These are phyloP conservation scores for Eilema sororculum DNA, from an alignment of 2,888 invertebrate genomes.

Conservation along the genomic window DNA sequence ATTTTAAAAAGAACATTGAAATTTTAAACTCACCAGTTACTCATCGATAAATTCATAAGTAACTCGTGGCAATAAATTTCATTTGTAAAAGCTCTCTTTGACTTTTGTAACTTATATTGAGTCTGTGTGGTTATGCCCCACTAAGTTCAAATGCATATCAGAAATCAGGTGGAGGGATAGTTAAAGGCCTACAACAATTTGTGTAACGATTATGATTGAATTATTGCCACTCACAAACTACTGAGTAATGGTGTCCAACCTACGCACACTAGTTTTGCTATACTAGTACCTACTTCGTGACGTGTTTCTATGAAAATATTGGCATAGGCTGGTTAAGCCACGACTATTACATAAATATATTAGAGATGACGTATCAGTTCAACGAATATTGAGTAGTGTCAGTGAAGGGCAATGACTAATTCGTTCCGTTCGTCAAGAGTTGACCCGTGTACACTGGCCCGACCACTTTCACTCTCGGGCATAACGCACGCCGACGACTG, in stretches of 20 bases:
- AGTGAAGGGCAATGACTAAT: constrained; percentile 51
- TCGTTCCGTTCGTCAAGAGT: constrained; percentile 45
- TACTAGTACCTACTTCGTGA: neutral
- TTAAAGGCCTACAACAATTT: neutral
- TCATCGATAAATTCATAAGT: too few relatives aligned
- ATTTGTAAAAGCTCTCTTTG: too few relatives aligned
- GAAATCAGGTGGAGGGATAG: neutral
- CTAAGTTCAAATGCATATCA: neutral
- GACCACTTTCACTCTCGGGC: constrained; percentile 51
- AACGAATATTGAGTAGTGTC: constrained; percentile 23
- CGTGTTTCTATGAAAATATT: neutral
- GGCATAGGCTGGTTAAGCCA: neutral
- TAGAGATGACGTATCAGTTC: constrained; percentile 30
- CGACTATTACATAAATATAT: constrained; percentile 32
- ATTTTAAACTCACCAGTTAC: neutral
- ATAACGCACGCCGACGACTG: constrained; percentile 45
- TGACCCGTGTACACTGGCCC: constrained; percentile 34
- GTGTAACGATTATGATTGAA: neutral
- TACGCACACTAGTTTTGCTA: neutral
- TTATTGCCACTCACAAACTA: neutral
- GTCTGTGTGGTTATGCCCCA: neutral
- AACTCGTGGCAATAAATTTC: too few relatives aligned
- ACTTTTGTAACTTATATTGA: too few relatives aligned
- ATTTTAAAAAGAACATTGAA: neutral
- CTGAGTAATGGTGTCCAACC: neutral